Percentiles rank a stretch among this genome's conserved stretches.
Conservation (phyloP, 2,888 invertebrate genomes). For the Drosophila differens region DNA sequence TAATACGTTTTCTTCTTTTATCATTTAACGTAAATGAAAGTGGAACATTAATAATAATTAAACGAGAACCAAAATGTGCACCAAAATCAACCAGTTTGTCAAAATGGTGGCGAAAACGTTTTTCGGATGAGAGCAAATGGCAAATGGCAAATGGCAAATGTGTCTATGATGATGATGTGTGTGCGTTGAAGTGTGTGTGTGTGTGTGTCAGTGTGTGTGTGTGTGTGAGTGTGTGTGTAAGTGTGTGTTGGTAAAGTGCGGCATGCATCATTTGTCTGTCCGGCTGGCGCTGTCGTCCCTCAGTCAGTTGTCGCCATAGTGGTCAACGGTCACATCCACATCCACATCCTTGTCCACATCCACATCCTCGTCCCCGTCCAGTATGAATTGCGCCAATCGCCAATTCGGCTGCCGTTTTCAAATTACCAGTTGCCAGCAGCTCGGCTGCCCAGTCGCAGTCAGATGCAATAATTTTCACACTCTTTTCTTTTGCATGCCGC, state of each 20-base stretch:
- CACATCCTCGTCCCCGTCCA: conserved; percentile 42
- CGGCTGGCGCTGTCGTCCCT: conserved; percentile 25
- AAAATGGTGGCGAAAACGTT: conserved; percentile 19
- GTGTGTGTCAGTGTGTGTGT: conserved; percentile 6
- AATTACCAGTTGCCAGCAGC: conserved; percentile 25
- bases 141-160: conserved; percentile 12
- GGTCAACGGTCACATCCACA: conserved; percentile 35
- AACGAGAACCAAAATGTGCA: background rate
- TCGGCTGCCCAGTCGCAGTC: conserved; percentile 5
- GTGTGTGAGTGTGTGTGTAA: conserved; percentile 6
- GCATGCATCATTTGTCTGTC: conserved; percentile 57
- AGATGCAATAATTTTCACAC: conserved; percentile 74
- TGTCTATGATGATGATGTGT: conserved; percentile 7
- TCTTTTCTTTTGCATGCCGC: conserved; percentile 41
- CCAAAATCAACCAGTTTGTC: background rate
- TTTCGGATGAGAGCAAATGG: conserved; percentile 25
- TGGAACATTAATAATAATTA: background rate
- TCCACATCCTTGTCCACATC: background rate
- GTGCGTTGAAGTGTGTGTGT: background rate
- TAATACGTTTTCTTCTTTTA: too few relatives aligned
- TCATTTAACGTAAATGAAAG: background rate
- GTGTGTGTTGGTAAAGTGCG: conserved; percentile 48
- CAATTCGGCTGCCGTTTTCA: conserved; percentile 40
- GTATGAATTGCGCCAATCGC: conserved; percentile 52
- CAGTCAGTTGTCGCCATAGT: conserved; percentile 60